phyloP scores from a whole-genome alignment of 2,888 invertebrate genomes.

The Nasonovia ribisnigri region DNA sequence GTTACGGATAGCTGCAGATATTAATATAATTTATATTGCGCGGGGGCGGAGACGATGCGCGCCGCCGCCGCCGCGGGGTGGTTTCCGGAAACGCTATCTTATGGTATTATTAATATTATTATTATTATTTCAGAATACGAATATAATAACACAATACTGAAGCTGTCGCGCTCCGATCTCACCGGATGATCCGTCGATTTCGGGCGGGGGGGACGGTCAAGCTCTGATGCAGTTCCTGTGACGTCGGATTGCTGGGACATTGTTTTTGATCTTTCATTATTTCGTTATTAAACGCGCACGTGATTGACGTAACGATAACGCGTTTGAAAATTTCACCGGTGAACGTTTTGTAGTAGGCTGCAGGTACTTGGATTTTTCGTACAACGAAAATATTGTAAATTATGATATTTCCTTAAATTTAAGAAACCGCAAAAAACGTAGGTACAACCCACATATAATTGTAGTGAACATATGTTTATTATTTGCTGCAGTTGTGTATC shows the following conservation, averaged over 20 bases:
- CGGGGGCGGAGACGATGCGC: slow-evolving; percentile 47
- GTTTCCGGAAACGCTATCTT: slow-evolving; percentile 43
- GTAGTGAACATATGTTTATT: neutral
- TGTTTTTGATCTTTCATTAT: neutral
- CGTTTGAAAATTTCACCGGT: too few relatives aligned
- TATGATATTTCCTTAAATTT: neutral
- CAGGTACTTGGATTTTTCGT: too few relatives aligned
- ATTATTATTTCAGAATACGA: too few relatives aligned
- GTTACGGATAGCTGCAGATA: neutral
- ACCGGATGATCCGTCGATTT: neutral
- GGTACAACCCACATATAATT: neutral
- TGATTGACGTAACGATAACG: neutral
- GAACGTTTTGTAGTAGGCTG: neutral
- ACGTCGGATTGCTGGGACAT: neutral
- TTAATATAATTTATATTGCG: slow-evolving; percentile 19
- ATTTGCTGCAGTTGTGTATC: neutral
- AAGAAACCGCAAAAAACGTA: neutral
- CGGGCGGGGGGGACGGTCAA: neutral
- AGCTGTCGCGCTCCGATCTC: neutral
- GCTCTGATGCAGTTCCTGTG: neutral
- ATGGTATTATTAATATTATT: neutral
- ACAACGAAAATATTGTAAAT: too few relatives aligned
- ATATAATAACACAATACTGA: neutral
- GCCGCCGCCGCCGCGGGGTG: slow-evolving; percentile 47
- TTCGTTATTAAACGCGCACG: neutral